Base-by-base conservation (phyloP, 1,140 invertebrate species). In the Diachasmimorpha longicaudata region DNA sequence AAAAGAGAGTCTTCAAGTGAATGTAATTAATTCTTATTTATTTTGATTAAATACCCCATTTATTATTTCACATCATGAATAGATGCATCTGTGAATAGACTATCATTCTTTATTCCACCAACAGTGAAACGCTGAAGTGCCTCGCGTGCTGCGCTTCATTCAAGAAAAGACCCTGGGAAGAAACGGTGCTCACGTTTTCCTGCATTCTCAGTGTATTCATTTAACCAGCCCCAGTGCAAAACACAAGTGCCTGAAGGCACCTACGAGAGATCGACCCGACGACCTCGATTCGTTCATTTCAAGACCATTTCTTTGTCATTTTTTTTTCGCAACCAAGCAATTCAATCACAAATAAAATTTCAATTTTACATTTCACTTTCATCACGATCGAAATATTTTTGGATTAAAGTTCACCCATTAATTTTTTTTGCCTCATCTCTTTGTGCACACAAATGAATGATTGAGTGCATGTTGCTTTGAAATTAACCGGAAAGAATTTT, bases 261-360 rank as follows among this genome's bases (percentile, higher is more conserved):
- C 55, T 78, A 63, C 75, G 42, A 75, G 66, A 75, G 78, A 46
- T 76, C 75, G 79, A 76, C 72, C 72, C 66, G 63, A 44, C 58
- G 72, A 74, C 79, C 79, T 80, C 79, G 77, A 77, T 80, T 79
- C 79, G 66, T 70, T 2, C 23, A 70, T 79, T 79, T 80, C 79
- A 80, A 80, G 77, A 80, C 72, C 77, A 70, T 78, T 66, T 74
- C 19, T 37, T 36, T 2, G 3, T 21, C 42, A 25, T 71, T 46
- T 55, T 25, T 63, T 25, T 6, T 58, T 25, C 31, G 25, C 8
- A 21, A 55, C 23, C 0, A 63, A 63, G 23, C 58, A 31, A 63
- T 63, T 63, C 52, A 58, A 58, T 58, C 23, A 63, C 52, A 48
- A 25, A 13, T 52, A 37, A 25, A 58, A 55, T 36, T 63, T 10